A percentile compares a stretch with the other conserved stretches of the same genome.
These are phyloP conservation scores for Paedocypris sp. DNA, from an alignment of 2,113 vertebrate species.

Conservation along the genomic window DNA sequence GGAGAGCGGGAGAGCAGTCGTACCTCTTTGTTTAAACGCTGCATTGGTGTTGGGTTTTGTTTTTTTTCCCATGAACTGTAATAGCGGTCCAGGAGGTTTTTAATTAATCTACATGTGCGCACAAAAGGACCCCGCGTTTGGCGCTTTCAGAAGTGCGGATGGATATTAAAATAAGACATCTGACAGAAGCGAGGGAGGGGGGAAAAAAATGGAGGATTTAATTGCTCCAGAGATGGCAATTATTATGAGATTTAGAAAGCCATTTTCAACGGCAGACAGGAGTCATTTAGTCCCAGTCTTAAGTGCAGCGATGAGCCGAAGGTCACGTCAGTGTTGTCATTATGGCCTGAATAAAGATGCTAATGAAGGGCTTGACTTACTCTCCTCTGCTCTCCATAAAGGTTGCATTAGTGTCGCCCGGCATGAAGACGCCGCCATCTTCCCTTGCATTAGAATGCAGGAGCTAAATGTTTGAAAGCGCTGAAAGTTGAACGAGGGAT, in stretches of 20 bases:
- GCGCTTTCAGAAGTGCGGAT: constrained; percentile 36
- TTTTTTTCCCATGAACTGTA: constrained; percentile 64
- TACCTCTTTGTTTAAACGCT: constrained; percentile 60
- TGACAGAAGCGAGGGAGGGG: constrained; percentile 57
- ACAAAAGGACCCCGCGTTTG: constrained; percentile 48
- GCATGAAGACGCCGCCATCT: constrained; percentile 15
- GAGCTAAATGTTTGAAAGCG: constrained; percentile 33
- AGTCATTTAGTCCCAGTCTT: constrained; percentile 50
- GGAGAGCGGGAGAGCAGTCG: constrained; percentile 23
- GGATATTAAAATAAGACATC: constrained; percentile 53
- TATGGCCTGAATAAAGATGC: constrained; percentile 51
- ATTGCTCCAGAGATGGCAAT: constrained; percentile 63
- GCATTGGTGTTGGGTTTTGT: constrained; percentile 53
- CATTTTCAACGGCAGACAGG: constrained; percentile 52
- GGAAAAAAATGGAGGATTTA: constrained; percentile 55
- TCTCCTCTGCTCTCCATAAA: constrained; percentile 35
- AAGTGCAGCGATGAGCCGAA: constrained; percentile 50
- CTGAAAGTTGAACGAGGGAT: no score
- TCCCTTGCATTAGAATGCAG: constrained; percentile 31
- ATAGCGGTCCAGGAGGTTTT: constrained; percentile 61
- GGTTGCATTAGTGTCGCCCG: constrained; percentile 37
- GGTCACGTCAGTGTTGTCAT: constrained; percentile 53
- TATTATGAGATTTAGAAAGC: constrained; percentile 59
- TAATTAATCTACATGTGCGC: constrained; percentile 53
- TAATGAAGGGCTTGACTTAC: constrained; percentile 55